These are phyloP conservation scores for Actinernus sp. DNA, from an alignment of 92 coral and sea anemone genomes.

Conservation along the genomic window DNA sequence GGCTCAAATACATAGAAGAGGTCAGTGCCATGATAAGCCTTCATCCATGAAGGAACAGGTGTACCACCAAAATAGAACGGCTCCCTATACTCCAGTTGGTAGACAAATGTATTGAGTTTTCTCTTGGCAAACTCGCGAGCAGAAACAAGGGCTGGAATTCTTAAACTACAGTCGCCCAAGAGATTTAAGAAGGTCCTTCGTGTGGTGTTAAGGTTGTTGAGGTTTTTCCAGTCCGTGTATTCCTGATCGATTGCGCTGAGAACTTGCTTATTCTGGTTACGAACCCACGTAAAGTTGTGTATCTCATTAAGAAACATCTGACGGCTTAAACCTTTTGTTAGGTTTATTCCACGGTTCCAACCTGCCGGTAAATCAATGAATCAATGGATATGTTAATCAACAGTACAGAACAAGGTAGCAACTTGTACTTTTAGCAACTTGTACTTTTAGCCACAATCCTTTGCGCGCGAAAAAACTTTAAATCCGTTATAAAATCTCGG, in stretches of 20 bases:
- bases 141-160: slow-evolving; percentile 5
- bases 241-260: slow-evolving; percentile 3
- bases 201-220: slow-evolving; percentile 4
- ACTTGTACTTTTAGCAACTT: too few relatives aligned
- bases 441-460: too few relatives aligned
- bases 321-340: slow-evolving; percentile 3
- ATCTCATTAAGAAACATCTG: slow-evolving; percentile 4
- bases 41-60: slow-evolving; percentile 6
- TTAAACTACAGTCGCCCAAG: too few relatives aligned
- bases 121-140: slow-evolving; percentile 13
- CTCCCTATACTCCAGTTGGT: slow-evolving; percentile 14
- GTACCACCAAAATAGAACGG: neutral
- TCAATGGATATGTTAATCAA: too few relatives aligned
- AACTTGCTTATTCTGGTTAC: neutral
- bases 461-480: too few relatives aligned
- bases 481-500: too few relatives aligned
- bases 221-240: neutral
- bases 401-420: too few relatives aligned
- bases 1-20: slow-evolving; percentile 4
- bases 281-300: neutral
- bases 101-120: slow-evolving; percentile 9
- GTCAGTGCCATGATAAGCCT: slow-evolving; percentile 13
- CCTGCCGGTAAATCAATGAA: too few relatives aligned
- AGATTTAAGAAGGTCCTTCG: too few relatives aligned
- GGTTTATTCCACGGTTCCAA: neutral